phyloP scores from a whole-genome alignment of 2,888 invertebrate genomes.

The Orchesella flavescens region DNA sequence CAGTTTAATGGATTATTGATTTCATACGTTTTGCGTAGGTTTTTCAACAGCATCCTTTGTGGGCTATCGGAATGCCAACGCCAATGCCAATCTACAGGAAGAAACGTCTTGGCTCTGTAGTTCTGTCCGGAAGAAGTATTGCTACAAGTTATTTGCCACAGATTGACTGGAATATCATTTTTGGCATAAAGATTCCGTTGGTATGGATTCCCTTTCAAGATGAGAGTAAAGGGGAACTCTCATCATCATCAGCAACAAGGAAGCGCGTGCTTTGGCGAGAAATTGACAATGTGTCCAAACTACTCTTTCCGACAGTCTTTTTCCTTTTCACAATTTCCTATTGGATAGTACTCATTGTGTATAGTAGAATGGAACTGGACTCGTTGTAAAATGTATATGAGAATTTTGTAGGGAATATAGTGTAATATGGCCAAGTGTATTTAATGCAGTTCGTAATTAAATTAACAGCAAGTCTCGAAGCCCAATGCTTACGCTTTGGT shows the following conservation, averaged over 20 bases:
- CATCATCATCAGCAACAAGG: not conserved
- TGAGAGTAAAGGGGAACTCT: not conserved
- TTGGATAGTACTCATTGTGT: conserved; percentile 81
- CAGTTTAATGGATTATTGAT: too few relatives aligned
- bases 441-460: too few relatives aligned
- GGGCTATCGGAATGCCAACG: too few relatives aligned
- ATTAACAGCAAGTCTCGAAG: too few relatives aligned
- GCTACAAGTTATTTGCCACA: conserved; percentile 45
- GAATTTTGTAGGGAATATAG: not conserved
- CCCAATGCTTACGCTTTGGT: too few relatives aligned
- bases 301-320: conserved; percentile 85
- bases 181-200: conserved; percentile 66
- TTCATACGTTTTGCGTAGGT: too few relatives aligned
- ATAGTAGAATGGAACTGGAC: conserved; percentile 1
- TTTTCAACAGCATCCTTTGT: too few relatives aligned
- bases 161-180: not conserved
- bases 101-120: conserved; percentile 49
- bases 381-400: not conserved
- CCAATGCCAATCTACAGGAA: conserved; percentile 29
- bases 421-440: too few relatives aligned
- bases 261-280: conserved; percentile 79
- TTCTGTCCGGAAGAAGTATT: conserved; percentile 49
- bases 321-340: conserved; percentile 84
- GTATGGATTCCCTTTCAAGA: conserved; percentile 73
- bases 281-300: conserved; percentile 84